Evolutionary conservation across 1,140 invertebrate species (phyloP), one percentile per base, ranked within the genome.

Genomic region (Nebria ingens): DNA sequence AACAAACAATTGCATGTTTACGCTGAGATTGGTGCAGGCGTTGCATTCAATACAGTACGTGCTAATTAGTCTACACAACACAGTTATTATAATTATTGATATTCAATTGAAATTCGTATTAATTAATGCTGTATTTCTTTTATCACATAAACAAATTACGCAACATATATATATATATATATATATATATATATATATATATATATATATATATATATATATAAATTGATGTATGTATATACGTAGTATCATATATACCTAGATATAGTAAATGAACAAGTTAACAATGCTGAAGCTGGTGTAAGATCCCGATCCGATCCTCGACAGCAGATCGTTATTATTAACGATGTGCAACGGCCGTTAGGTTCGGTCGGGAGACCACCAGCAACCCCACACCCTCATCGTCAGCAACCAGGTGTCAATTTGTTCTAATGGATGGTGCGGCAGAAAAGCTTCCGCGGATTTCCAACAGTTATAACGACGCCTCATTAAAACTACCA

Each of bases 351-450:
- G 51, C 57, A 19, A 9, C 23, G 12, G 22, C 4, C 15, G 51
- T 19, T 29, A n/a, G n/a, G n/a, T n/a, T n/a, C n/a, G 13, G 25
- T 29, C 25, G 25, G 25, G 25, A n/a, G 25, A 29, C 25, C 13
- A 29, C 25, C 4, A n/a, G n/a, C n/a, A n/a, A 17, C 40, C 17
- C 3, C 25, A n/a, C 6, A 9, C 15, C 40, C 40, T 17, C 40
- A 45, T 3, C 4, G 6, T 12, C 54, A 57, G 61, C 56, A 58
- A 61, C 64, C 63, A 67, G 65, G 66, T 68, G 66, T 68, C 66
- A 68, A 68, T 68, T 68, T 68, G 66, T 68, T 64, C 63, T 68
- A 68, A 68, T 68, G 62, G 66, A 68, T 68, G 66, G 66, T 62
- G 58, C 60, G 59, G 57, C 57, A 60, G 58, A 62, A 60, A 60